Evolutionary conservation across 2,888 invertebrate species (phyloP).

Genomic region (Campopleginae sp.): DNA sequence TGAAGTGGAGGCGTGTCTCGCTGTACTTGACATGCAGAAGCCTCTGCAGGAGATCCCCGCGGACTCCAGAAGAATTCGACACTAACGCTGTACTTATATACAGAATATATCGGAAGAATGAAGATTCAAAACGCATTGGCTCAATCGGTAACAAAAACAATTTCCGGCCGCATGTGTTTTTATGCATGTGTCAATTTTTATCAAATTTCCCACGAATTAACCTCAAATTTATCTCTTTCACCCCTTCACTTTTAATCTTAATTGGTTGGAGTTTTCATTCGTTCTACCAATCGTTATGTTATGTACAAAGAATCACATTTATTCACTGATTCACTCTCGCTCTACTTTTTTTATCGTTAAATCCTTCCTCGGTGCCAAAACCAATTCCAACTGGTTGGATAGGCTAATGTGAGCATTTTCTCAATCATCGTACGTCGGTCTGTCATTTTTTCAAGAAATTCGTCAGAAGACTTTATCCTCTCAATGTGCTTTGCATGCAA

Average conservation of each 20-base stretch:
- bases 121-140: not conserved
- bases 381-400: too few species aligned
- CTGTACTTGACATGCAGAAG: not conserved
- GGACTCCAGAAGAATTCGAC: not conserved
- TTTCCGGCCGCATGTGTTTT: not conserved
- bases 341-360: not conserved
- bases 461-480: not conserved
- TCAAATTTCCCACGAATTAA: too few species aligned
- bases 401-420: not conserved
- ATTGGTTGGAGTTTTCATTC: not conserved
- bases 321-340: not conserved
- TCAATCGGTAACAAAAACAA: not conserved
- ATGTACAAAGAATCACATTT: not conserved
- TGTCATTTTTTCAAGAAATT: not conserved
- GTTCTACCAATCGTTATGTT: not conserved
- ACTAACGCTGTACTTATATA: slow-evolving; percentile 1
- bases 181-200: not conserved
- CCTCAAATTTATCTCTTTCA: too few species aligned
- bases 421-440: too few species aligned
- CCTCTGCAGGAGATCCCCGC: not conserved
- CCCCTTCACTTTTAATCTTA: not conserved
- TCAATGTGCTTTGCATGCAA: not conserved
- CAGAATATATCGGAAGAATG: not conserved
- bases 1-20: slow-evolving; percentile 15
- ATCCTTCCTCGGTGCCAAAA: too few species aligned